Conservation (phyloP, 1,140 invertebrate genomes). For the Heliconius hewitsoni region DNA sequence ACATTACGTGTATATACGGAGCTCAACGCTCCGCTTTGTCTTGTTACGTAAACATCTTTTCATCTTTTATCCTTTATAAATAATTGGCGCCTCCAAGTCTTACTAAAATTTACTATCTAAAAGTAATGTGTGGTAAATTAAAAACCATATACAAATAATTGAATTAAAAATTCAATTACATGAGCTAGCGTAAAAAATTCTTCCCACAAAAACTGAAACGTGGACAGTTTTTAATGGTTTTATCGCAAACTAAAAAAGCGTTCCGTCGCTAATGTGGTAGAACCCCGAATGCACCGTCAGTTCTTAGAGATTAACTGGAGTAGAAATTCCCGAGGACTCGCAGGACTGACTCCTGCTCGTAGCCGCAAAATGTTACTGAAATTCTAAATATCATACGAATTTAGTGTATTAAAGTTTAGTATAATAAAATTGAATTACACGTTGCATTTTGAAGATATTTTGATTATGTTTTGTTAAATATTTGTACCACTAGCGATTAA, state of each 20-base stretch:
- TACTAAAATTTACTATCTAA: neutral
- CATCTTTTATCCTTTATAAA: neutral
- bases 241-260: conserved; percentile 31
- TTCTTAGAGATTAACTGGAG: conserved; percentile 45
- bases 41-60: too few relatives aligned
- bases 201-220: conserved; percentile 12
- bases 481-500: neutral
- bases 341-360: conserved; percentile 15
- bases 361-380: conserved; percentile 39
- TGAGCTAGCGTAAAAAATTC: neutral
- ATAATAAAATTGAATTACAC: conserved; percentile 27
- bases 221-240: conserved; percentile 31
- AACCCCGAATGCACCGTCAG: conserved; percentile 34
- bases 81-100: neutral
- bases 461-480: neutral
- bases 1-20: too few relatives aligned
- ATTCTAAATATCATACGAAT: conserved; percentile 36
- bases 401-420: conserved; percentile 33
- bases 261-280: conserved; percentile 38
- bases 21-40: too few relatives aligned
- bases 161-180: neutral
- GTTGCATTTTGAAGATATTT: neutral
- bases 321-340: conserved; percentile 39
- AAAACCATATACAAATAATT: neutral
- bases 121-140: too few relatives aligned